Evolutionary conservation across 2,888 invertebrate genomes (phyloP), one percentile per base, ranked within the genome.

Genomic region (Beris morrisii): DNA sequence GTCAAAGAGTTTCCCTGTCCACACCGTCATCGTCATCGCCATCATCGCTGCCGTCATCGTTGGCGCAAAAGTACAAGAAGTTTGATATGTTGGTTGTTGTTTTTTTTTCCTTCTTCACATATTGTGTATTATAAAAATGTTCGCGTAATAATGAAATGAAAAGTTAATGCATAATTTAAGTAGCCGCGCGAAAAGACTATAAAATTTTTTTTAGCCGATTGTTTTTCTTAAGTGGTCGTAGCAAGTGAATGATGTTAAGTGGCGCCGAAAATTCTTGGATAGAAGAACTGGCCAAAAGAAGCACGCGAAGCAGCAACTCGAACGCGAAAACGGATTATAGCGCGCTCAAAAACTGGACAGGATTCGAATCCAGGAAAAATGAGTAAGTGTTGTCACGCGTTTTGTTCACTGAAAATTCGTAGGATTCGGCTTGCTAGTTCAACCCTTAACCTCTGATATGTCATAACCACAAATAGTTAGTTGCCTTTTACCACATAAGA

Each of bases 11-110:
- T 50, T 52, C 22, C 22, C 50, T 43, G 50, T 32, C 50, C 11
- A 9, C 7, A 22, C 61, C 61, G 52, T 61, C 61, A 61, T 61
- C 50, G 48, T 32, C 59, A 48, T 48, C 50, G 61, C 61, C 61
- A 61, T 61, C 61, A 61, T 61, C 61, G 61, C 38, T 61, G 61
- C 61, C 55, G 55, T 56, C 52, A 46, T 52, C 61, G 52, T 61
- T 61, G 61, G 50, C 61, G 61, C 50, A 61, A 50, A 52, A 61
- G 15, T 13, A 52, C 28, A 50, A 61, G 61, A 61, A 61, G 61
- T 52, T 61, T 22, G 43, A 61, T 61, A 50, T 61, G 50, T 15
- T 58, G 3, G 22, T 22, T 22, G 22, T 22, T 22, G 43, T 5
- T 58, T 61, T 52, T 61, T 61, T 61, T 61, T 52, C 22, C 50